These are phyloP conservation scores for Heliangelus exortis DNA, from an alignment of 2,797 vertebrate genomes.

Conservation along the genomic window DNA sequence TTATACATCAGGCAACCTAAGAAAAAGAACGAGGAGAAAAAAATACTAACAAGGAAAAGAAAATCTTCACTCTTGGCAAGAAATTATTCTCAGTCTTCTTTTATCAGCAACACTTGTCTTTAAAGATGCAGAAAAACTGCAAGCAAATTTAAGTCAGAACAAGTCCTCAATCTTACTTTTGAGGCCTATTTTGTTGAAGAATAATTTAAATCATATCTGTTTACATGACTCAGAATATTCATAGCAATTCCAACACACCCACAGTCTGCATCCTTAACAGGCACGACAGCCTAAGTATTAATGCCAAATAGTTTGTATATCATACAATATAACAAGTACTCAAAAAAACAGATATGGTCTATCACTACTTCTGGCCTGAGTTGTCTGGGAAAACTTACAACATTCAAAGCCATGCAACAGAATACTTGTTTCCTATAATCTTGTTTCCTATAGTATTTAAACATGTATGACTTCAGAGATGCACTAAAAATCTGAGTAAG, in stretches of 20 bases:
- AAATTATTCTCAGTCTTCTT: neutral
- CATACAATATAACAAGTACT: neutral
- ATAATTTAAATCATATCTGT: neutral
- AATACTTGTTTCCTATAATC: neutral
- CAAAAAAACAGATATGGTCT: neutral
- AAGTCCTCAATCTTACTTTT: neutral
- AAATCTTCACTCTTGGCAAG: neutral
- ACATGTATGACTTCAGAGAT: neutral
- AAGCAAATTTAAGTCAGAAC: neutral
- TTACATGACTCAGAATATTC: neutral
- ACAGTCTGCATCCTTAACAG: neutral
- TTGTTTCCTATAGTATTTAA: neutral
- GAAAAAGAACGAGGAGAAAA: neutral
- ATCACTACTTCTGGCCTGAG: neutral
- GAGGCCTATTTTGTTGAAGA: neutral
- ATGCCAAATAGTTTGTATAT: neutral
- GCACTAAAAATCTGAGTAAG: neutral
- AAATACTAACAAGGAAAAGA: neutral
- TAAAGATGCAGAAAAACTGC: neutral
- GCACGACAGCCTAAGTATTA: neutral
- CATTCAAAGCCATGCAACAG: neutral
- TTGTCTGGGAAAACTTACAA: neutral
- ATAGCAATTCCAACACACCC: neutral
- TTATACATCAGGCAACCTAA: neutral
- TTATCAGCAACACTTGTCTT: neutral